Evolutionary conservation across 2,888 invertebrate species (phyloP).

Genomic region (Fissipunctia ypsillon): DNA sequence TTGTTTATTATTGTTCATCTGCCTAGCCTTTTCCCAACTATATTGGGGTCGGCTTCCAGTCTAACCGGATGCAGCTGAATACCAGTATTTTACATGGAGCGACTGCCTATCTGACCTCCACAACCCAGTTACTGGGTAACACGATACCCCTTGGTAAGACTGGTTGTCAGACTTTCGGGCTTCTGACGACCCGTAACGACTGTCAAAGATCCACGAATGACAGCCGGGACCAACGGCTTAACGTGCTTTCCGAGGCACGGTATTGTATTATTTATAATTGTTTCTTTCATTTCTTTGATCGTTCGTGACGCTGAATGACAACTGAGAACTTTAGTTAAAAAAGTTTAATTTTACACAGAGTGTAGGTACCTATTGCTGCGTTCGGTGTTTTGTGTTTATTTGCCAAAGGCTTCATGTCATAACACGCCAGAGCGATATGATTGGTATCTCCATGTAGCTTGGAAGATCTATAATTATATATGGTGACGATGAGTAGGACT

Average conservation of each 20-base stretch:
- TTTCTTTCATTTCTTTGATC: slow-evolving; percentile 1
- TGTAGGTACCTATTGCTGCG: background rate
- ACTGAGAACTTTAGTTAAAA: background rate
- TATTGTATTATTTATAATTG: slow-evolving; percentile 25
- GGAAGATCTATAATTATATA: slow-evolving; percentile 24
- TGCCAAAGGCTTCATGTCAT: slow-evolving; percentile 22
- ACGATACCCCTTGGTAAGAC: too few relatives aligned
- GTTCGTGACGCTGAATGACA: background rate
- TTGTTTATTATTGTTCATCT: slow-evolving; percentile 24
- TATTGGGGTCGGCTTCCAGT: too few relatives aligned
- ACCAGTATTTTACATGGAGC: too few relatives aligned
- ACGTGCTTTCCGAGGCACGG: too few relatives aligned
- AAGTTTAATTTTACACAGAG: background rate
- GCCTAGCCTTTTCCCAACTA: too few relatives aligned
- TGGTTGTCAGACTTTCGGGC: too few relatives aligned
- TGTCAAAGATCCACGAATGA: too few relatives aligned
- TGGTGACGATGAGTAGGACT: slow-evolving; percentile 31
- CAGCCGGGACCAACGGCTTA: too few relatives aligned
- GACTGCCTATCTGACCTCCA: too few relatives aligned
- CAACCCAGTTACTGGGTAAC: too few relatives aligned
- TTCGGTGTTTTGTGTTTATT: background rate
- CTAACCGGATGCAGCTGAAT: too few relatives aligned
- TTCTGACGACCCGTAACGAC: too few relatives aligned
- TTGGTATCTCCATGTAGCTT: slow-evolving; percentile 13
- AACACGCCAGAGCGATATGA: slow-evolving; percentile 22